Conservation (phyloP, 53 echinoderm and acorn worm species). For the Holothuria scabra region DNA sequence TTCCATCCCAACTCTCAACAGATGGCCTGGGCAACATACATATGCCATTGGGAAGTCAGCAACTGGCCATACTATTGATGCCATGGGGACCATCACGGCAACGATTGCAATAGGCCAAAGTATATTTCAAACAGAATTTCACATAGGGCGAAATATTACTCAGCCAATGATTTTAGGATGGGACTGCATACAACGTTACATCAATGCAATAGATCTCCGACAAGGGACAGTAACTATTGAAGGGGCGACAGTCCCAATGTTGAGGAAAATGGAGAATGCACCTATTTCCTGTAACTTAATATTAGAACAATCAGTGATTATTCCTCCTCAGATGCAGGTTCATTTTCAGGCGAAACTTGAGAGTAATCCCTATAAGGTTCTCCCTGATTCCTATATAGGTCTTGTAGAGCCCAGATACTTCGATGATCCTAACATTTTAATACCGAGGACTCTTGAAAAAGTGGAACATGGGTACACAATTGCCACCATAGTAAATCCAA, state of each 20-base stretch:
- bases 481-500: slow-evolving; percentile 15
- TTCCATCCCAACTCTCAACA: not conserved
- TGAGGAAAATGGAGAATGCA: not conserved
- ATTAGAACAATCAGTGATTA: not conserved
- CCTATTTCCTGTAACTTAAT: not conserved
- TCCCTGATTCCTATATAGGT: not conserved
- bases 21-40: not conserved
- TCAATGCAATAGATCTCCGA: not conserved
- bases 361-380: not conserved
- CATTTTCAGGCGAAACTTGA: not conserved
- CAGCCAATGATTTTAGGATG: slow-evolving; percentile 26
- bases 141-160: slow-evolving; percentile 8
- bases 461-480: not conserved
- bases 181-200: slow-evolving; percentile 11
- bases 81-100: slow-evolving; percentile 10
- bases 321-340: slow-evolving; percentile 19
- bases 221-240: slow-evolving; percentile 3
- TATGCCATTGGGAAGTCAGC: not conserved
- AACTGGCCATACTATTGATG: not conserved
- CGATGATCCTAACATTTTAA: slow-evolving; percentile 7
- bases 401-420: not conserved
- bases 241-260: not conserved
- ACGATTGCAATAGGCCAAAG: not conserved
- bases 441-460: slow-evolving; percentile 6
- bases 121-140: not conserved